Base-by-base conservation (phyloP, 2,888 invertebrate genomes). In the Leptinotarsa peninsularis region DNA sequence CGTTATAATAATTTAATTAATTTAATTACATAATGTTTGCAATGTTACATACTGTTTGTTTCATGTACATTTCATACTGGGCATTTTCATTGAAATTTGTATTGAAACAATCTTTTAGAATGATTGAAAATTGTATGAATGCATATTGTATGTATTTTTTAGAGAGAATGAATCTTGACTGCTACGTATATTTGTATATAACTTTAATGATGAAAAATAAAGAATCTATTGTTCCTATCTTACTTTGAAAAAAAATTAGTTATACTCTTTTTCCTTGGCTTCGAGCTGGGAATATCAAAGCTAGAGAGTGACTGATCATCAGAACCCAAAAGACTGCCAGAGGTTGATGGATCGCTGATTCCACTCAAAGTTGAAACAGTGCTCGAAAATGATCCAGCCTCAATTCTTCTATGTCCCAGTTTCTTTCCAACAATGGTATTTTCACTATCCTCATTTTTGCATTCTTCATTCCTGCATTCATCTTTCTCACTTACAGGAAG, bases 331-430 rank as follows among this genome's bases (percentile, higher is more conserved):
- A 88, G 82, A 80, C 92, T 93, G 4, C 92, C 92, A 27, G 90
- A 89, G 3, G 93, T 89, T 1, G 93, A 93, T 73, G 91, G 91
- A 86, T 93, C 93, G n/a, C 93, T 93, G 50, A 93, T 87, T 85
- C 92, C 93, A 17, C 93, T 93, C 43, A 93, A 88, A 84, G 92
- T 93, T 13, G 93, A 93, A 72, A 93, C 91, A 23, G 93, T 93
- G 83, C 93, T 94, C 3, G 92, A 92, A 85, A 92, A 92, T 1
- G 92, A 92, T 3, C 92, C 92, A 68, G 91, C 91, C 85, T 92
- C 91, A 10, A 90, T 91, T 23, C 92, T 85, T 75, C 89, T 88
- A 79, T 92, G 91, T 49, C 86, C 87, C 75, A 79, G 74, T 81
- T 85, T 86, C 75, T 84, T 85, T 49, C 58, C 17, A 17, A 52